These are phyloP conservation scores for Glareola pratincola DNA, from an alignment of 2,113 vertebrate species.

Conservation along the genomic window DNA sequence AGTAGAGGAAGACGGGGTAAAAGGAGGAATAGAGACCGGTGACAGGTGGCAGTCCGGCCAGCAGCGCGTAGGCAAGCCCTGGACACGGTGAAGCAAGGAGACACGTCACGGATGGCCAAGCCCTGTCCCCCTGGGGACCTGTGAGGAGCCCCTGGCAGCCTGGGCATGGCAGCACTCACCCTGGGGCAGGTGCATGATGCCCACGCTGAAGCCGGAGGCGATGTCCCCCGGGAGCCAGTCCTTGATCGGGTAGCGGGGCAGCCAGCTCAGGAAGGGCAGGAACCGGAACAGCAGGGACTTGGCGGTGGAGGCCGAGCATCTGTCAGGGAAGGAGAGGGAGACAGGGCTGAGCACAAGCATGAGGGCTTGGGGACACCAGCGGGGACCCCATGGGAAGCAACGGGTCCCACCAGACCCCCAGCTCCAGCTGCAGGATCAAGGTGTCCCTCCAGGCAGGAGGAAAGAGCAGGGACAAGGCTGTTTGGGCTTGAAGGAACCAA, in stretches of 20 bases:
- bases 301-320: slow-evolving; percentile 78
- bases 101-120: rapidly evolving
- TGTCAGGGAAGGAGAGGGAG: slow-evolving; percentile 33
- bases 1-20: slow-evolving; percentile 89
- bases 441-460: not conserved
- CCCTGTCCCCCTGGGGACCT: no score
- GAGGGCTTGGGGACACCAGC: not conserved
- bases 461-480: not conserved
- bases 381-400: not conserved
- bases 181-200: slow-evolving; percentile 94
- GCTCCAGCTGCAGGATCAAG: not conserved
- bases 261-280: slow-evolving; percentile 86
- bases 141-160: not conserved
- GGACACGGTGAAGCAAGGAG: not conserved
- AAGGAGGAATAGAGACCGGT: slow-evolving; percentile 90
- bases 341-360: not conserved
- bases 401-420: not conserved
- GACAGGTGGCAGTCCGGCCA: slow-evolving; percentile 87
- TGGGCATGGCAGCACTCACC: slow-evolving; percentile 68
- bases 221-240: slow-evolving; percentile 87
- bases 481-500: not conserved
- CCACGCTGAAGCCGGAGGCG: slow-evolving; percentile 87
- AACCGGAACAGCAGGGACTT: slow-evolving; percentile 68
- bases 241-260: slow-evolving; percentile 85
- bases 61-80: slow-evolving; percentile 93